Percentiles rank a stretch among this genome's conserved stretches.
Evolutionary conservation across 2,888 invertebrate species (phyloP).

Genomic region (Hypomecis punctinalis): DNA sequence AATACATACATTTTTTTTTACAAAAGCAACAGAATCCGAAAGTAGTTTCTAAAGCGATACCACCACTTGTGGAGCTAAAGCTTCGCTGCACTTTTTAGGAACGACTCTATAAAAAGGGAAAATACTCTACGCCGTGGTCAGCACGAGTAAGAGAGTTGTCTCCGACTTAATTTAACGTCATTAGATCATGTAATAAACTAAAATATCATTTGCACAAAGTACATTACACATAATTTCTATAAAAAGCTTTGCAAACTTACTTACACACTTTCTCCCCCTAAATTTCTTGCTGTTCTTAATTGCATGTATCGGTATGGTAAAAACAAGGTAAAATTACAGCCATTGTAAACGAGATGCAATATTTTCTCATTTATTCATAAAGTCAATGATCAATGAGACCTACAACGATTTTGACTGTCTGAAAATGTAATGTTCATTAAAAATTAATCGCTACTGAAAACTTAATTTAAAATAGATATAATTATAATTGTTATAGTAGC

Average conservation of each 20-base stretch:
- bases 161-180: conserved; percentile 34
- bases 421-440: not conserved
- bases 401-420: not conserved
- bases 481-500: too few relatives aligned
- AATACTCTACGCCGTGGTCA: not conserved
- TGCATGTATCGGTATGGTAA: conserved; percentile 17
- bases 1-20: not conserved
- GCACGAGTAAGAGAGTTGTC: conserved; percentile 25
- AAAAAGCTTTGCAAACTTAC: conserved; percentile 56
- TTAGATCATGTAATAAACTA: conserved; percentile 64
- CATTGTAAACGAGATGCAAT: too few relatives aligned
- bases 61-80: not conserved
- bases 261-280: not conserved
- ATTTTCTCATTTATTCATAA: too few relatives aligned
- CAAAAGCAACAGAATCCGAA: not conserved
- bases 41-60: not conserved
- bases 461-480: too few relatives aligned
- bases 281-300: not conserved
- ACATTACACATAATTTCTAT: conserved; percentile 50
- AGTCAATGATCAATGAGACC: not conserved
- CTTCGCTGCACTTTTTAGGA: conserved; percentile 34
- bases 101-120: conserved; percentile 12
- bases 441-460: too few relatives aligned
- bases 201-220: conserved; percentile 52
- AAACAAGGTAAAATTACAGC: not conserved